Conservation (phyloP, 2,888 invertebrate genomes). For the Torymus texanus region DNA sequence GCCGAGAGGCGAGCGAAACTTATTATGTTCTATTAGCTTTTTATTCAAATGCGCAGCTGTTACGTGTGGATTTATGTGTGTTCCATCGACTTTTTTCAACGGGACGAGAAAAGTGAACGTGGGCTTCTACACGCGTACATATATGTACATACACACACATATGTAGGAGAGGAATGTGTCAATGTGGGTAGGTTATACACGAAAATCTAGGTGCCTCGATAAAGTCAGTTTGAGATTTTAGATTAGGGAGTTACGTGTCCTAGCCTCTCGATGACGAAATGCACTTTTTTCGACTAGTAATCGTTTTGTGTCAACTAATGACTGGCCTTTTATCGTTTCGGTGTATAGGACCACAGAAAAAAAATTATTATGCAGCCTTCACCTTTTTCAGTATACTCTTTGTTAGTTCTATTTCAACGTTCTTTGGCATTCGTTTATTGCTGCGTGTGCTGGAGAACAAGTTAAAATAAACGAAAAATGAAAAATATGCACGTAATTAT, state of each 20-base stretch:
- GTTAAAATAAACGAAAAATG: no score
- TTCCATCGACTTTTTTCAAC: neutral
- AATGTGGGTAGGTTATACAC: neutral
- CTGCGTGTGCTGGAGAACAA: no score
- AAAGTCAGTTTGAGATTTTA: slow-evolving; percentile 13
- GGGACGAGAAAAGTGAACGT: slow-evolving; percentile 15
- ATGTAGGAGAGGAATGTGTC: slow-evolving; percentile 6
- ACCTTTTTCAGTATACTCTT: no score
- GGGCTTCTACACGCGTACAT: neutral
- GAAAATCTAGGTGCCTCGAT: slow-evolving; percentile 2
- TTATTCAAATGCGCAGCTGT: slow-evolving; percentile 29
- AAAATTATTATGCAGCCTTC: no score
- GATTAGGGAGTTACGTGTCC: slow-evolving; percentile 17
- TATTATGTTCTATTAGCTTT: slow-evolving; percentile 27
- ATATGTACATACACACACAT: no score
- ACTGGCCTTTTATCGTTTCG: no score
- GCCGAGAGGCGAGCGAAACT: neutral
- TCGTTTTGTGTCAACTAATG: neutral
- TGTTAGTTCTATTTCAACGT: no score
- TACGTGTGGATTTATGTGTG: neutral
- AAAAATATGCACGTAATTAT: no score
- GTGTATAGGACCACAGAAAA: no score
- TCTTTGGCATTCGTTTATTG: no score
- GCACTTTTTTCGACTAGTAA: neutral
- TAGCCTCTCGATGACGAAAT: slow-evolving; percentile 8